Percentiles rank a stretch among this genome's conserved stretches.
phyloP scores from a whole-genome alignment of 2,888 invertebrate species.

The Taphrorychus bicolor region DNA sequence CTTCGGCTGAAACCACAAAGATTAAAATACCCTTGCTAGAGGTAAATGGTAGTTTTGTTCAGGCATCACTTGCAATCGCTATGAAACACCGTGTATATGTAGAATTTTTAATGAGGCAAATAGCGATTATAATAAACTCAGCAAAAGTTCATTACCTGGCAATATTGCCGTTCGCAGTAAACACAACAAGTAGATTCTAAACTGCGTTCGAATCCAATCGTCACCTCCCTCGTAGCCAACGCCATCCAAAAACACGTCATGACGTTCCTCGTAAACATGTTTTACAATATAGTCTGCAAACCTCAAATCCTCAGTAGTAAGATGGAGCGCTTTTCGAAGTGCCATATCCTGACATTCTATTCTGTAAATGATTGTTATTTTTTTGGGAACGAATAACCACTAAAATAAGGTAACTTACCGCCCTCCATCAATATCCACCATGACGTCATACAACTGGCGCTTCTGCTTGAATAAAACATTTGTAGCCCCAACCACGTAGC shows the following conservation, averaged over 20 bases:
- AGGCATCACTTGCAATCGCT: no score
- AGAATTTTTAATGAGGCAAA: no score
- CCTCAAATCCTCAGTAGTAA: conserved; percentile 93
- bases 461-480: conserved; percentile 98
- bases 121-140: no score
- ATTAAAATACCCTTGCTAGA: no score
- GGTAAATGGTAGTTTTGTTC: no score
- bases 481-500: conserved; percentile 94
- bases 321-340: conserved; percentile 80
- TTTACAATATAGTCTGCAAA: conserved; percentile 94
- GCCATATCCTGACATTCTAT: conserved; percentile 84
- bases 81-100: no score
- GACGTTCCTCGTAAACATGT: conserved; percentile 69
- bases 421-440: conserved; percentile 84
- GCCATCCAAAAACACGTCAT: conserved; percentile 75
- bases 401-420: conserved; percentile 27
- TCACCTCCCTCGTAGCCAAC: conserved; percentile 93
- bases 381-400: neutral
- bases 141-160: conserved; percentile 66
- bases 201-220: conserved; percentile 95
- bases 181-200: conserved; percentile 84
- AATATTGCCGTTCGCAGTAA: conserved; percentile 79
- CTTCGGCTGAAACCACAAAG: no score
- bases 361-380: conserved; percentile 50
- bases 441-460: conserved; percentile 87